phyloP scores from a whole-genome alignment of 1,140 invertebrate genomes.

The Drosophila pachea region DNA sequence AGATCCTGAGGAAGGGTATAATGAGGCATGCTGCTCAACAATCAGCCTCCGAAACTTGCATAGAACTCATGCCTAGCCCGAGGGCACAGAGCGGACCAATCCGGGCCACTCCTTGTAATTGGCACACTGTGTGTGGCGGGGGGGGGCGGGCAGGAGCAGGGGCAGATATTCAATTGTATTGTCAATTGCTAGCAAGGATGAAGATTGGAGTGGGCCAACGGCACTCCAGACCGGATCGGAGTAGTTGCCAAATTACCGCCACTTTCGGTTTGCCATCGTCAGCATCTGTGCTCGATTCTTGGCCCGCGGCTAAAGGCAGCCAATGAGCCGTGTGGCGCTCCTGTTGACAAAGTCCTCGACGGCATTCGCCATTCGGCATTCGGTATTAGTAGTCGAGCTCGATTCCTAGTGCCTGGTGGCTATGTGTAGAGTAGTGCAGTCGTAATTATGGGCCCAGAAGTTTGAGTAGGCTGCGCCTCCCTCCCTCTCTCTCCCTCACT shows the following conservation, averaged over 20 bases:
- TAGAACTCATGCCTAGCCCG: slow-evolving; percentile 57
- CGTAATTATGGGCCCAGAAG: slow-evolving; percentile 66
- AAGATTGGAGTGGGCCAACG: slow-evolving; percentile 4
- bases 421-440: slow-evolving; percentile 27
- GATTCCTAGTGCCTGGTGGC: slow-evolving; percentile 24
- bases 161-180: slow-evolving; percentile 44
- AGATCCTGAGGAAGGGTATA: slow-evolving; percentile 32
- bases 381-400: slow-evolving; percentile 20
- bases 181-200: slow-evolving; percentile 35
- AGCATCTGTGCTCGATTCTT: slow-evolving; percentile 74
- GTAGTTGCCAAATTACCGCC: slow-evolving; percentile 64
- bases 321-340: slow-evolving; percentile 69
- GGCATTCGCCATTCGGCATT: slow-evolving; percentile 10
- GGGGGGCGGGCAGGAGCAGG: slow-evolving; percentile 29
- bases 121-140: slow-evolving; percentile 47
- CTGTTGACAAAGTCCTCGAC: slow-evolving; percentile 71
- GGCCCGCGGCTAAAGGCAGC: slow-evolving; percentile 67
- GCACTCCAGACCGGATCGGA: slow-evolving; percentile 12
- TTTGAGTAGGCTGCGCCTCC: slow-evolving; percentile 32
- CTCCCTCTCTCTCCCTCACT: too few relatives aligned
- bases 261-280: slow-evolving; percentile 60
- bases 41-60: slow-evolving; percentile 53
- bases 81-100: slow-evolving; percentile 49
- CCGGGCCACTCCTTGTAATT: slow-evolving; percentile 63
- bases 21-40: slow-evolving; percentile 42